phyloP scores from a whole-genome alignment of 2,888 invertebrate genomes.

The Macroteleia sp. region DNA sequence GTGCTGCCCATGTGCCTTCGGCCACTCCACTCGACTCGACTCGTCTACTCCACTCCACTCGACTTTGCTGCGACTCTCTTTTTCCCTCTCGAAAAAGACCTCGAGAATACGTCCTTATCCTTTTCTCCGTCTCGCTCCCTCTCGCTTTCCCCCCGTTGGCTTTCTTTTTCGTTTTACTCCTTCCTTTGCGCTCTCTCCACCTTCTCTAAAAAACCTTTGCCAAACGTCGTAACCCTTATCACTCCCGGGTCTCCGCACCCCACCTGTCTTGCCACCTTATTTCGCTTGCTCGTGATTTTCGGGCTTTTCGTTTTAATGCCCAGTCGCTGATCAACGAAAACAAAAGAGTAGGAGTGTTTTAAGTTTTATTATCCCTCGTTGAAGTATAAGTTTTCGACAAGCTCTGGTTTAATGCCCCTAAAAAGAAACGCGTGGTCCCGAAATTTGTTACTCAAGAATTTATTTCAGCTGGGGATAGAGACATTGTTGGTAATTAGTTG shows the following conservation, averaged over 20 bases:
- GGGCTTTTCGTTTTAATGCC: background rate
- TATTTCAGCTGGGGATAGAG: no score
- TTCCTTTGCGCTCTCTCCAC: constrained; percentile 30
- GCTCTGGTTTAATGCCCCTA: background rate
- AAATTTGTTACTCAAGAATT: no score
- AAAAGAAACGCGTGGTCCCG: no score
- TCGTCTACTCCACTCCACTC: constrained; percentile 78
- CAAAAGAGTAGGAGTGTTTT: background rate
- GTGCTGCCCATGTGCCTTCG: constrained; percentile 75
- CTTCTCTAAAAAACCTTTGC: constrained; percentile 40
- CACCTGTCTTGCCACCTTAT: constrained; percentile 51
- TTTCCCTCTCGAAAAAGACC: constrained; percentile 65
- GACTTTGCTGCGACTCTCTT: constrained; percentile 71
- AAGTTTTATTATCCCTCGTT: constrained; percentile 2
- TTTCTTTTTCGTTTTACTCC: constrained; percentile 31
- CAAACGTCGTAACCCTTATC: constrained; percentile 45
- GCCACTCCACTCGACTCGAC: constrained; percentile 77
- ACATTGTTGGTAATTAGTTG: no score
- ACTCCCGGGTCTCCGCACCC: constrained; percentile 2
- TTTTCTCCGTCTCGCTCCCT: constrained; percentile 22
- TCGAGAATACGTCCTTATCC: constrained; percentile 55
- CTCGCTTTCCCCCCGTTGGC: constrained; percentile 29
- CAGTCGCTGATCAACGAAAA: background rate
- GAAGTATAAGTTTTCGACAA: background rate
- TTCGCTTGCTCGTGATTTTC: constrained; percentile 13